These are phyloP conservation scores for Drosophila putrida DNA, from an alignment of 2,888 invertebrate species.

Conservation along the genomic window DNA sequence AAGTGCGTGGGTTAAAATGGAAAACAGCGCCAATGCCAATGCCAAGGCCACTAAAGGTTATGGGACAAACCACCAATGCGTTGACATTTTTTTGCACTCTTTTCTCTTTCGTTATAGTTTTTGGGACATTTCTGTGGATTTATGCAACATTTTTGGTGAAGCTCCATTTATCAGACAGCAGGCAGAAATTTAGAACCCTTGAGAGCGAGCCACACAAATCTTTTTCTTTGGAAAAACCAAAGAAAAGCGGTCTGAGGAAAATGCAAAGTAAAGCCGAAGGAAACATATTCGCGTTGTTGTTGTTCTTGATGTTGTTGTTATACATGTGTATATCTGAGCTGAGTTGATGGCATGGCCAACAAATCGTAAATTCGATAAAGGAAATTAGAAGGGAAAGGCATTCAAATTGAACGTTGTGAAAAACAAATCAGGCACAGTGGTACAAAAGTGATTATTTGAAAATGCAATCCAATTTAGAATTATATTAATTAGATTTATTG, in stretches of 20 bases:
- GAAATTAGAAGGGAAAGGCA: constrained; percentile 76
- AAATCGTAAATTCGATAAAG: constrained; percentile 82
- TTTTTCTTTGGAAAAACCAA: constrained; percentile 36
- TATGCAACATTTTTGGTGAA: constrained; percentile 37
- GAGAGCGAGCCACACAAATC: constrained; percentile 58
- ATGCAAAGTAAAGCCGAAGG: constrained; percentile 27
- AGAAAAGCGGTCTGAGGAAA: constrained; percentile 16
- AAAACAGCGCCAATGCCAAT: constrained; percentile 18
- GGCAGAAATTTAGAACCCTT: constrained; percentile 21
- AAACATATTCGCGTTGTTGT: constrained; percentile 39
- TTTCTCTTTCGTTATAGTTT: neutral
- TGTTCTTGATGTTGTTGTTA: neutral
- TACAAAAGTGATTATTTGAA: neutral
- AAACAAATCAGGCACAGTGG: constrained; percentile 36
- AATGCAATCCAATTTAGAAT: too few relatives aligned
- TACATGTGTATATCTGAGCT: constrained; percentile 31
- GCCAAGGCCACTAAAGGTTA: constrained; percentile 58
- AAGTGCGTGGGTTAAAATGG: constrained; percentile 57
- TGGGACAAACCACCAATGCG: constrained; percentile 29
- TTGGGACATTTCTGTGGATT: constrained; percentile 24
- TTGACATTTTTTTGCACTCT: constrained; percentile 36
- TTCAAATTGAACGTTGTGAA: constrained; percentile 44
- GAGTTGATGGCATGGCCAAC: constrained; percentile 74
- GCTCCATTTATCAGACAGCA: constrained; percentile 39
- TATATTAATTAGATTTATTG: neutral